Evolutionary conservation across 2,113 vertebrate species (phyloP), one percentile per base, ranked within the genome.

Genomic region (Hippocampus zosterae): DNA sequence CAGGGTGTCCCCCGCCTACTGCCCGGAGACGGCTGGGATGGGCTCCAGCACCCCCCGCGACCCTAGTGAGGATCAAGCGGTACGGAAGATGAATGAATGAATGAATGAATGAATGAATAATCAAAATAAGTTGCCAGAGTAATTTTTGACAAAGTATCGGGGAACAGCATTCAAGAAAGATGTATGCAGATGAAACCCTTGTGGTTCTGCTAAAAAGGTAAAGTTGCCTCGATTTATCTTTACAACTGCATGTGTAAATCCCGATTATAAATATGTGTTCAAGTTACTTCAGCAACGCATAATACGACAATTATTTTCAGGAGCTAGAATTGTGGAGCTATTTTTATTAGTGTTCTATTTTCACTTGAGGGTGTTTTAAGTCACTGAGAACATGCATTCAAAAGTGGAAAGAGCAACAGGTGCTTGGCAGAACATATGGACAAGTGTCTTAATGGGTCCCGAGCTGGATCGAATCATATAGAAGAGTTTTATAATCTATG

Each of bases 401-500:
- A 64, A 64, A 3, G 13, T 42, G 21, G 23, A 55, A 56, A 56
- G 11, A 68, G 60, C 50, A 67, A 73, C 41, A 61, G 65, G 57
- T 81, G 76, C 74, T 57, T 16, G 71, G 69, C 46, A 72, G 50
- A 68, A 25, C 18, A 25, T 65, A 71, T 69, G 65, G 48, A 57
- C 73, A 19, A 72, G 48, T 74, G 56, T 73, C 64, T 75, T 84
- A 73, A 84, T 76, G 71, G 78, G 27, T 44, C 55, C 76, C 77
- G 68, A 23, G 10, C 68, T 68, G 72, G 65, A 75, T 42, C 18
- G 68, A 79, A 70, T 82, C 63, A 80, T 81, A 79, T 68, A 70
- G 57, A 40, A 71, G 2, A 84, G 81, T 61, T 84, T 85, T 78
- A 74, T 84, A 82, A 87, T 85, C 81, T 82, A 79, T 50, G 61